Conservation (phyloP, 2,888 invertebrate genomes). For the Meiosimyza decipiens region DNA sequence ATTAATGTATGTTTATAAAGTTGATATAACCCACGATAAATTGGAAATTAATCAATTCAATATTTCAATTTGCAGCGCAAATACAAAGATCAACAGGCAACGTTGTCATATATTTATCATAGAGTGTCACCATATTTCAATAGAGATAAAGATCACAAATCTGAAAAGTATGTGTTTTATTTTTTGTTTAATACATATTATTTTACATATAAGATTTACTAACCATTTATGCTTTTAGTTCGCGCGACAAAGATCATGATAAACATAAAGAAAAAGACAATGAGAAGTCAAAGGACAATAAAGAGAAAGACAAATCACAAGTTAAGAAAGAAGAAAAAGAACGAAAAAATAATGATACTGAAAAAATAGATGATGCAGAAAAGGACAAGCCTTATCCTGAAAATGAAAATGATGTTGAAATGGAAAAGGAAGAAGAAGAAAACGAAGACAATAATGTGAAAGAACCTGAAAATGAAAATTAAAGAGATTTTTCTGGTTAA, state of each 20-base stretch:
- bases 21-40: neutral
- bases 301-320: conserved; percentile 46
- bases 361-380: conserved; percentile 29
- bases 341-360: conserved; percentile 34
- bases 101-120: conserved; percentile 55
- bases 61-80: conserved; percentile 52
- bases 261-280: conserved; percentile 43
- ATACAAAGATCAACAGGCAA: conserved; percentile 54
- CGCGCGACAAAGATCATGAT: conserved; percentile 48
- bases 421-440: neutral
- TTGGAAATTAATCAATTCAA: neutral
- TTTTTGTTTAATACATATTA: neutral
- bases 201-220: conserved; percentile 4
- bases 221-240: conserved; percentile 36
- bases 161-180: conserved; percentile 43
- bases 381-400: conserved; percentile 30
- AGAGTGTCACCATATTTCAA: conserved; percentile 55
- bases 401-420: conserved; percentile 24
- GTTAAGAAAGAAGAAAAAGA: conserved; percentile 36
- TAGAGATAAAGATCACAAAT: conserved; percentile 51
- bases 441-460: conserved; percentile 24
- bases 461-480: conserved; percentile 26
- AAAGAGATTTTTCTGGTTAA: conserved; percentile 25
- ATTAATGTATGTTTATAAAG: conserved; percentile 68
- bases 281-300: conserved; percentile 29